Evolutionary conservation across 2,113 vertebrate genomes (phyloP), one percentile per base, ranked within the genome.

Genomic region (Ochotona princeps): DNA sequence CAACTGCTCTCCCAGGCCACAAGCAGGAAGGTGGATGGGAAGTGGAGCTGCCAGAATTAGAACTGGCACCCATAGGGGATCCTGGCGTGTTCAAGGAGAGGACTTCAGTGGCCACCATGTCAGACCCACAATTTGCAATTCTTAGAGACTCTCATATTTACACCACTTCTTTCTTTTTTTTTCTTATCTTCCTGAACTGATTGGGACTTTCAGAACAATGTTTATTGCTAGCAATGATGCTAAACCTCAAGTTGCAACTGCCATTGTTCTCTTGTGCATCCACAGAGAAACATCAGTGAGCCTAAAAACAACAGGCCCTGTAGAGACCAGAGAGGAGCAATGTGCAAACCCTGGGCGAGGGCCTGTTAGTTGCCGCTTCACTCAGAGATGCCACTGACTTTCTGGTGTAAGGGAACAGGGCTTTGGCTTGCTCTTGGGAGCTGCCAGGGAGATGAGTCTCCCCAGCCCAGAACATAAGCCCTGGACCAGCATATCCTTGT

Each of bases 201-300:
- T 72, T 57, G 89, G 47, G 4, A 28, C n/a, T 79, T 86, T 94
- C 89, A 61, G 66, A 90, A 90, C 72, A 60, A 76, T 51, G 87
- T n/a, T 69, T 26, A 83, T 51, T 61, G 17, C 57, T 11, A 67
- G 28, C 70, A 76, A n/a, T 74, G 38, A 73, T 13, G 25, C 35
- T 66, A 54, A 75, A 65, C 44, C 81, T 57, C 26, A 54, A 3
- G 20, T 49, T 51, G 84, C 1, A 69, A 18, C 32, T 49, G 73
- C 23, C 49, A 9, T 79, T 17, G n/a, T 32, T 92, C 75, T 87
- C 61, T 80, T 25, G 83, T 28, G 28, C 8, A 74, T 38, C 69
- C 28, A 51, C 21, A 73, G 4, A 32, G 90, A 93, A 91, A 74
- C 69, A 65, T 20, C 32, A 51, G 5, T 83, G 70, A 84, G 66